phyloP scores from a whole-genome alignment of 2,888 invertebrate genomes.

The Nematopogon swammerdamellus region DNA sequence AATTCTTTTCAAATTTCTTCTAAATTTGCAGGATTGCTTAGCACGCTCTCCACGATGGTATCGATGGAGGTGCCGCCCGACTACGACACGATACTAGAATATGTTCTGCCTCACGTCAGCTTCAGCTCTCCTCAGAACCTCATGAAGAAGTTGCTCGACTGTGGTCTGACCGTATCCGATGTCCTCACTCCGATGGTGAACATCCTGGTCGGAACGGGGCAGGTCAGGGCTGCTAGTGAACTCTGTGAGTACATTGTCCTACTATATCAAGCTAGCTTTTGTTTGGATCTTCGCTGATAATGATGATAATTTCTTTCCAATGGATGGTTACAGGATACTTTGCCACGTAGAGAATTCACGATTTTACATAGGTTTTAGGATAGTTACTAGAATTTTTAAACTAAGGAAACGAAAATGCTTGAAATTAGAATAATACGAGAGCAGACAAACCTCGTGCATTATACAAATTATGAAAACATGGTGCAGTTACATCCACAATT shows the following conservation, averaged over 20 bases:
- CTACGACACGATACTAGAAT: slow-evolving; percentile 52
- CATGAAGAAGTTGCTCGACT: slow-evolving; percentile 45
- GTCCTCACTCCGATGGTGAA: slow-evolving; percentile 47
- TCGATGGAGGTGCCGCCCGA: slow-evolving; percentile 52
- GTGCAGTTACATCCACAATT: too few species aligned
- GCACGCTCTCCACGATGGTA: slow-evolving; percentile 50
- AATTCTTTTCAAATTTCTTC: too few species aligned
- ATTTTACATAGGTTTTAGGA: not conserved
- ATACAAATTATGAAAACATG: too few species aligned
- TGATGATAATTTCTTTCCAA: not conserved
- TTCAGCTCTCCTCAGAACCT: slow-evolving; percentile 42
- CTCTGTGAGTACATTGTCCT: slow-evolving; percentile 38
- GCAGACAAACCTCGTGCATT: too few species aligned
- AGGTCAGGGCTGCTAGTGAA: slow-evolving; percentile 41
- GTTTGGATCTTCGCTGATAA: slow-evolving; percentile 1
- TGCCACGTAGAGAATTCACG: not conserved
- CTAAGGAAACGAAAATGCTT: too few species aligned
- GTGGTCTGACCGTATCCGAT: slow-evolving; percentile 29
- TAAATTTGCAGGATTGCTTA: slow-evolving; percentile 50
- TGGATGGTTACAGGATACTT: not conserved
- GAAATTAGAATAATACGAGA: too few species aligned
- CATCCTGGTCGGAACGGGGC: slow-evolving; percentile 36
- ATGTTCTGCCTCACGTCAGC: slow-evolving; percentile 53
- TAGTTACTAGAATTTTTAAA: too few species aligned
- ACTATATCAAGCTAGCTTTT: too few species aligned